Percentiles rank a stretch among this genome's conserved stretches.
Evolutionary conservation across 2,888 invertebrate genomes (phyloP).

Genomic region (Dryadula phaetusa): DNA sequence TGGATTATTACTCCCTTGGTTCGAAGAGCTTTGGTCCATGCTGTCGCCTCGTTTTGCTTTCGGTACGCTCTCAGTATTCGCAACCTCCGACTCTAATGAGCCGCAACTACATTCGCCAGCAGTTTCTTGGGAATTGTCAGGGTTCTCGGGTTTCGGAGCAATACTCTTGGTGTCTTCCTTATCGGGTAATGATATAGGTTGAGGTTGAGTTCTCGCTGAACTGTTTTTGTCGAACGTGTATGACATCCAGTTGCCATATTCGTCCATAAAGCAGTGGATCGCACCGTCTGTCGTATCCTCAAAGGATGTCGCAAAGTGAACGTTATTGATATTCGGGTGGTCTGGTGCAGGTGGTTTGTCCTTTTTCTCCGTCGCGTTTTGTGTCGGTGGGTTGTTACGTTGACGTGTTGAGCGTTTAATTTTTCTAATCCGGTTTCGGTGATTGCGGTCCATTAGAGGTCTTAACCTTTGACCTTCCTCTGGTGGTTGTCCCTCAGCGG

Average conservation of each 20-base stretch:
- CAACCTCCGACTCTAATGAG: slow-evolving; percentile 76
- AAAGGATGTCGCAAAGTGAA: slow-evolving; percentile 90
- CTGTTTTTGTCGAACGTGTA: slow-evolving; percentile 92
- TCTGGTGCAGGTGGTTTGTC: slow-evolving; percentile 62
- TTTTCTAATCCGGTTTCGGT: slow-evolving; percentile 80
- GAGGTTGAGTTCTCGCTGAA: slow-evolving; percentile 77
- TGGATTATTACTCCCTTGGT: slow-evolving; percentile 81
- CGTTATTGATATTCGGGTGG: slow-evolving; percentile 62
- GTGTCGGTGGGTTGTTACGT: slow-evolving; percentile 67
- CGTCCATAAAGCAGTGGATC: slow-evolving; percentile 94
- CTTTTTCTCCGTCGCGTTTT: slow-evolving; percentile 64
- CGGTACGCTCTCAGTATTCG: slow-evolving; percentile 67
- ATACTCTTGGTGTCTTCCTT: slow-evolving; percentile 65
- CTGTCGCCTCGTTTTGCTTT: slow-evolving; percentile 74
- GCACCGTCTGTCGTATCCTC: slow-evolving; percentile 93
- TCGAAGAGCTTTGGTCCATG: slow-evolving; percentile 78
- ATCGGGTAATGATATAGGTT: slow-evolving; percentile 67
- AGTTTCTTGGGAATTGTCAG: slow-evolving; percentile 72
- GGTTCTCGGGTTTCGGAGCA: slow-evolving; percentile 67
- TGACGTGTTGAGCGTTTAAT: slow-evolving; percentile 84
- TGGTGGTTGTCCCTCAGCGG: slow-evolving; percentile 60
- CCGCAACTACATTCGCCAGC: slow-evolving; percentile 78
- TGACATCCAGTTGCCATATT: slow-evolving; percentile 93
- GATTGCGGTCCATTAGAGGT: slow-evolving; percentile 79
- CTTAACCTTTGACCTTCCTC: slow-evolving; percentile 71